Base-by-base conservation (phyloP, 2,797 vertebrate genomes). In the Sebastes matsubarae region DNA sequence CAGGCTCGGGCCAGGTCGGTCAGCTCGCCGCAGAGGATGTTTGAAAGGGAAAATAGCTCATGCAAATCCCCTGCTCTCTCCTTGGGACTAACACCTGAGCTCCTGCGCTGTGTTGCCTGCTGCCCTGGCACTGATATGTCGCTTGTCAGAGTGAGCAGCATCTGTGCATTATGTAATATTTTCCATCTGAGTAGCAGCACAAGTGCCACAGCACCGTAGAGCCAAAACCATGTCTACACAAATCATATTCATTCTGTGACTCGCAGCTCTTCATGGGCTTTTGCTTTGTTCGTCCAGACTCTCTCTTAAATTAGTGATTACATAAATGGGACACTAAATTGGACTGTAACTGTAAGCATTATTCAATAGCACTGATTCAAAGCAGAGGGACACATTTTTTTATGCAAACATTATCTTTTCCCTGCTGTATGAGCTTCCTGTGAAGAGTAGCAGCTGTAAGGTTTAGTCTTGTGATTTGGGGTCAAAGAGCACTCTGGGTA, bases 21-120 rank as follows among this genome's bases (percentile, higher is more conserved):
- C 74, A 69, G 58, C 61, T 73, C 55, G 24, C 77, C 2, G 24
- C 83, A 76, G 72, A 79, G 84, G 76, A 87, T 70, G 79, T 94
- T 95, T 95, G 92, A 93, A 92, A 93, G 91, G 90, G 84, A 94
- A 94, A 95, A 72, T 84, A 72, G 75, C 64, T 69, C 87, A 94
- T 94, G 94, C 90, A 94, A 93, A 94, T 93, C 68, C 18, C 16
- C n/a, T 29, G 25, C 75, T 72, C 38, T 85, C 60, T 87, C 82
- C 73, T 85, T 76, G 64, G 69, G 72, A 86, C 81, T 9, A 86
- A 69, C 88, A 88, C 81, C 92, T 89, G 88, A 83, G 83, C 86
- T 80, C 68, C 73, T 77, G 57, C 68, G 54, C 67, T 77, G 36
- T 72, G 65, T 85, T 71, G 75, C 66, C 78, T 66, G 64, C 75